phyloP scores from a whole-genome alignment of 2,113 vertebrate species.

The Aegithalos caudatus region DNA sequence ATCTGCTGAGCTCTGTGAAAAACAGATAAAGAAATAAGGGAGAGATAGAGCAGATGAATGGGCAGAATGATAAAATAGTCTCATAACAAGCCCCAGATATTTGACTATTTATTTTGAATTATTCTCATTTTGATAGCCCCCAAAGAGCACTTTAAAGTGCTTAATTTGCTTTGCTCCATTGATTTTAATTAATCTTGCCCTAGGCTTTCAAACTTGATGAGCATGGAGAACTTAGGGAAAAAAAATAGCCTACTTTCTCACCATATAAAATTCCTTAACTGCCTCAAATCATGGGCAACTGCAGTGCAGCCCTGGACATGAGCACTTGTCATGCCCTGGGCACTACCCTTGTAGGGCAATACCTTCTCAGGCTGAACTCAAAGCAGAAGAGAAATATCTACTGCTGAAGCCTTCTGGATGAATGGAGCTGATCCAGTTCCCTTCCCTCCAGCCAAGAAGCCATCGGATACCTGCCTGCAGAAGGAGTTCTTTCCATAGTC shows the following conservation, averaged over 20 bases:
- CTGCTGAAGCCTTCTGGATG: neutral
- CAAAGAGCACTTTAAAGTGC: conserved; percentile 54
- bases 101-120: conserved; percentile 65
- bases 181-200: conserved; percentile 72
- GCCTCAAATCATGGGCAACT: neutral
- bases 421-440: neutral
- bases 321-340: neutral
- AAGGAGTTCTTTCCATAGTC: neutral
- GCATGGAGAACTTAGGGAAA: neutral
- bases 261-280: neutral
- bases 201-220: conserved; percentile 50
- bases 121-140: conserved; percentile 51
- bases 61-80: conserved; percentile 22
- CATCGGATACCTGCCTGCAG: accelerated
- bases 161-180: conserved; percentile 67
- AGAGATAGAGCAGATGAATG: neutral
- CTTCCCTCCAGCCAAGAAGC: neutral
- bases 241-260: neutral
- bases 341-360: neutral
- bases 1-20: neutral
- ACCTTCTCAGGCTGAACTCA: neutral
- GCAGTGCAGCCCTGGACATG: accelerated
- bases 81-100: conserved; percentile 42
- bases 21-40: conserved; percentile 17
- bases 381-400: neutral